Conservation (phyloP, 2,113 vertebrate genomes). For the Cephalopterus ornatus region DNA sequence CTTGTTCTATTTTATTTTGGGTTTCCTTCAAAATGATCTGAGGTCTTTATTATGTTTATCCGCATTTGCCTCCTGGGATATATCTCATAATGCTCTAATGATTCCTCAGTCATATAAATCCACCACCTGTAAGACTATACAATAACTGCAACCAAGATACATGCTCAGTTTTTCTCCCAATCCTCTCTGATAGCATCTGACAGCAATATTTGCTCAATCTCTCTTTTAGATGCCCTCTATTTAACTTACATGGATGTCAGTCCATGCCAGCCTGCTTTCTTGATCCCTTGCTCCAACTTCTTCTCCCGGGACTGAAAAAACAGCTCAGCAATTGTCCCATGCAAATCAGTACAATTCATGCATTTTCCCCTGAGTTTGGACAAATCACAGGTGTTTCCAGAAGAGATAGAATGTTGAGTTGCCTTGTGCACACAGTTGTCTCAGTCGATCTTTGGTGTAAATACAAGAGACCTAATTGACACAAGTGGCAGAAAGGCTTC, state of each 20-base stretch:
- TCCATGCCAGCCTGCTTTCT: neutral
- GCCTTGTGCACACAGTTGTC: neutral
- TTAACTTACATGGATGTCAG: neutral
- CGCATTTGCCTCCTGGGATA: neutral
- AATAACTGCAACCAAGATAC: neutral
- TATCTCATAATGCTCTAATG: neutral
- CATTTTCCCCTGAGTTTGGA: neutral
- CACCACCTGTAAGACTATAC: neutral
- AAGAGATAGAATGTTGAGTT: neutral
- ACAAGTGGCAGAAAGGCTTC: neutral
- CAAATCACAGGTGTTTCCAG: neutral
- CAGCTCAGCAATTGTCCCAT: neutral
- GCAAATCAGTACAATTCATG: neutral
- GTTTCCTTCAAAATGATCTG: neutral
- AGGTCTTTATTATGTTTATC: neutral
- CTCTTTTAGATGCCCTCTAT: neutral
- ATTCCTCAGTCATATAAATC: neutral
- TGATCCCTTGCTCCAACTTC: neutral
- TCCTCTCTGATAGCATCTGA: neutral
- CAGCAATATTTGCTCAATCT: neutral
- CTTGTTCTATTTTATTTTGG: neutral
- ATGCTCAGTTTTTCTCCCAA: fast-evolving
- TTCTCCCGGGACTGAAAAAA: neutral
- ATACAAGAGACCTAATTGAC: neutral
- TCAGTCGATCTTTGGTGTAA: neutral